A percentile compares a stretch with the other conserved stretches of the same genome.
Evolutionary conservation across 2,797 vertebrate species (phyloP).

Genomic region (Cichlasoma orientale): DNA sequence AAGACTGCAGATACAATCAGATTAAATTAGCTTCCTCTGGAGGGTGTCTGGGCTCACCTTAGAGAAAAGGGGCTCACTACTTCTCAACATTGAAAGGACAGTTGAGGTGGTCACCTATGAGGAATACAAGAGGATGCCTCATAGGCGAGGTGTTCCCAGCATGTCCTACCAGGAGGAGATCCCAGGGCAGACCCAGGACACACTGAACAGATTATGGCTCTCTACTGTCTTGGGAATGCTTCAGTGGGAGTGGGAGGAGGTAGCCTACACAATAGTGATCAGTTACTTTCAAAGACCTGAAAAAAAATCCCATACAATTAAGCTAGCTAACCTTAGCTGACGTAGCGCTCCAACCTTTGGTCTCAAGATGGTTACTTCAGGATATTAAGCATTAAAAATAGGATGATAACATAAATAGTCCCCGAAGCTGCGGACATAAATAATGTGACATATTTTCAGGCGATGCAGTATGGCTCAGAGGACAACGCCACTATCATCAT

Average conservation of each 20-base stretch:
- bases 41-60: not conserved
- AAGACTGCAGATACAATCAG: not conserved
- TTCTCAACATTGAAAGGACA: not conserved
- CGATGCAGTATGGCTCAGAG: slow-evolving; percentile 90
- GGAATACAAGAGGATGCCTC: no score
- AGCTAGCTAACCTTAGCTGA: not conserved
- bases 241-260: not conserved
- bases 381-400: not conserved
- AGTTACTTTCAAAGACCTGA: not conserved
- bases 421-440: not conserved
- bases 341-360: not conserved
- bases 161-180: not conserved
- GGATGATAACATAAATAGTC: not conserved
- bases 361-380: not conserved
- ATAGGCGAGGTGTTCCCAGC: not conserved
- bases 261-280: not conserved
- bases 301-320: not conserved
- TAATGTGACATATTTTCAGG: slow-evolving; percentile 71
- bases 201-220: not conserved
- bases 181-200: not conserved
- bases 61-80: not conserved
- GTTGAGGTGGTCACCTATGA: not conserved
- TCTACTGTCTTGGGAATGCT: not conserved
- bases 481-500: slow-evolving; percentile 90
- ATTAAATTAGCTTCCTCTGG: not conserved